A percentile compares a stretch with the other conserved stretches of the same genome.
These are phyloP conservation scores for Actias luna DNA, from an alignment of 2,888 invertebrate species.

Conservation along the genomic window DNA sequence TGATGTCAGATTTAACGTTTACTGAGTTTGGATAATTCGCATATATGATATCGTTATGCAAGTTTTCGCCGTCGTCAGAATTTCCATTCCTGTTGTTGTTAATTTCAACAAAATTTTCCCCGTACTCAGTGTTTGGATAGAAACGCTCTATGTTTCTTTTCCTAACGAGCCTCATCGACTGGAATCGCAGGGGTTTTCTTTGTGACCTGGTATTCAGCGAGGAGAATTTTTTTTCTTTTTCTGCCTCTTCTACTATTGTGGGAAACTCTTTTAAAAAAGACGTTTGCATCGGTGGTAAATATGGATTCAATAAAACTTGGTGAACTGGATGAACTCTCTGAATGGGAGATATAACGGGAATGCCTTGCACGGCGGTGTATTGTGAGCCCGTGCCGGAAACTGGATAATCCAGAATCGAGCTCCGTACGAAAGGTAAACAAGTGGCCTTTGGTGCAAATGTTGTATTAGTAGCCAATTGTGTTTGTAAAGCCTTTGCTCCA, in stretches of 20 bases:
- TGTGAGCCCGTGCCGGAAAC: constrained; percentile 42
- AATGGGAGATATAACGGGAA: constrained; percentile 65
- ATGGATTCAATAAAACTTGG: constrained; percentile 69
- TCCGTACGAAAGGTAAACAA: constrained; percentile 74
- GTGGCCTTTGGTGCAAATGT: constrained; percentile 62
- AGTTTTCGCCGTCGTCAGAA: constrained; percentile 37
- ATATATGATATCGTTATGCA: constrained; percentile 62
- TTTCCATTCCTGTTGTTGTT: constrained; percentile 65
- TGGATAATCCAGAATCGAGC: constrained; percentile 50
- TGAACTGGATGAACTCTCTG: constrained; percentile 74
- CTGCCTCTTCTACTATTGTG: constrained; percentile 65
- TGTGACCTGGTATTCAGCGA: constrained; percentile 68
- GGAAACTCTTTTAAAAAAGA: constrained; percentile 70
- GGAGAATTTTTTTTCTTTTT: constrained; percentile 66
- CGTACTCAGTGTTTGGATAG: constrained; percentile 75
- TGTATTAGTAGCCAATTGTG: neutral
- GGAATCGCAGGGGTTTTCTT: constrained; percentile 65
- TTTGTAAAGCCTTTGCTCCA: neutral
- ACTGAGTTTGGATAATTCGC: constrained; percentile 63
- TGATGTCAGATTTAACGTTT: neutral
- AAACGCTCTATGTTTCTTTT: constrained; percentile 76
- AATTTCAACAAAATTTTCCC: constrained; percentile 73
- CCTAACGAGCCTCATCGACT: constrained; percentile 72
- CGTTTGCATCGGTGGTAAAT: constrained; percentile 68
- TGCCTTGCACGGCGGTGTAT: constrained; percentile 47